Conservation (phyloP, 92 coral and sea anemone species). For the Epizoanthus illoricatus region DNA sequence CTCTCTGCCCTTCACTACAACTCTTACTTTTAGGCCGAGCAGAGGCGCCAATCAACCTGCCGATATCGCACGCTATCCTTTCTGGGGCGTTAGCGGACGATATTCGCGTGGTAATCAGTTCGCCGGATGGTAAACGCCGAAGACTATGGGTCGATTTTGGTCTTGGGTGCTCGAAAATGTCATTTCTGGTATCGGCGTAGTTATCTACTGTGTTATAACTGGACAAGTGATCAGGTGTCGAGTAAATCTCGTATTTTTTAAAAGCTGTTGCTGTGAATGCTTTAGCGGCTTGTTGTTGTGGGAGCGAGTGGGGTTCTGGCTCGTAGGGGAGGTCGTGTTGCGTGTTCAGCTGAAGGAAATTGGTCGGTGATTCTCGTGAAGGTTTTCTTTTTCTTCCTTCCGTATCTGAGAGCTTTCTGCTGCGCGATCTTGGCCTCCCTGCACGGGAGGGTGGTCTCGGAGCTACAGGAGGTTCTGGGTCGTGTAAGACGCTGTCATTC, state of each 20-base stretch:
- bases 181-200: slow-evolving; percentile 42
- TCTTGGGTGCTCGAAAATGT: slow-evolving; percentile 43
- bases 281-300: slow-evolving; percentile 21
- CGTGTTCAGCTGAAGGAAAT: not conserved
- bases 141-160: slow-evolving; percentile 63
- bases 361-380: slow-evolving; percentile 8
- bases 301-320: not conserved
- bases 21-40: slow-evolving; percentile 33
- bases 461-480: not conserved
- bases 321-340: not conserved
- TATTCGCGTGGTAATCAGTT: slow-evolving; percentile 59
- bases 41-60: slow-evolving; percentile 38
- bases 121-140: slow-evolving; percentile 48
- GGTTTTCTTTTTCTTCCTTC: slow-evolving; percentile 10
- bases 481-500: not conserved
- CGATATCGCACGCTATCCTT: slow-evolving; percentile 59
- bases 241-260: slow-evolving; percentile 40
- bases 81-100: slow-evolving; percentile 68
- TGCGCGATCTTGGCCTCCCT: slow-evolving; percentile 20
- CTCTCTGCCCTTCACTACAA: not conserved
- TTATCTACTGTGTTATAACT: slow-evolving; percentile 39
- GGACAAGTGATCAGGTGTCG: slow-evolving; percentile 33
- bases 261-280: slow-evolving; percentile 30
- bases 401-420: slow-evolving; percentile 11
- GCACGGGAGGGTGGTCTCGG: slow-evolving; percentile 29